Evolutionary conservation across 2,888 invertebrate species (phyloP), one percentile per base, ranked within the genome.

Genomic region (Nomada lathburiana): DNA sequence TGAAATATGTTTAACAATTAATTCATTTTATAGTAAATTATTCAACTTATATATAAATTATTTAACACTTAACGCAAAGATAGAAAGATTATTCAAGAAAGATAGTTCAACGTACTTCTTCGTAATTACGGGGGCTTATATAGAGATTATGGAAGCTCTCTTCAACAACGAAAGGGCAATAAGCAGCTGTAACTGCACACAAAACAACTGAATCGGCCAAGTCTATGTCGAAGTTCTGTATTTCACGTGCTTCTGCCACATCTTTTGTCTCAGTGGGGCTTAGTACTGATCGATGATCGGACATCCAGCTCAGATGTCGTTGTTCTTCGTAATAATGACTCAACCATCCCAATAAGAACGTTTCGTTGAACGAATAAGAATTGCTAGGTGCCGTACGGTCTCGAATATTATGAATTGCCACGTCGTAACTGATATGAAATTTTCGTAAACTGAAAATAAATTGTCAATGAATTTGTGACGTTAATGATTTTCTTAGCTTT

Each of bases 121-220:
- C 91, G 65, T 90, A 79, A 84, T 89, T 92, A 13, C 79, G 84
- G 2, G 95, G 94, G 36, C 91, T 86, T 55, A 94, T 85, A 87
- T 95, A 95, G 86, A 95, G 94, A 76, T 95, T 94, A 36, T 89
- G 85, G 55, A 95, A 93, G 87, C 94, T 95, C 67, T 94, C 92
- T 0, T 94, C 90, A 47, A 90, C 89, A 57, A 96, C 89, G 90
- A 95, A 96, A 0, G 96, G 95, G 89, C 96, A 96, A 86, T 95
- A 95, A 64, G 94, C 94, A n/a, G 94, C 91, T 64, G 96, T 95
- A 5, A 95, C 93, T 9, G 95, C 95, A 63, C 95, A 94, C 42
- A 96, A 90, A 26, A 95, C 95, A 42, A 96, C 90, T 2, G 96
- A 95, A 86, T 96, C 95, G 29, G 93, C 92, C 55, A 96, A 91